Evolutionary conservation across 2,113 vertebrate genomes (phyloP), one percentile per base, ranked within the genome.

Genomic region (Platichthys flesus): DNA sequence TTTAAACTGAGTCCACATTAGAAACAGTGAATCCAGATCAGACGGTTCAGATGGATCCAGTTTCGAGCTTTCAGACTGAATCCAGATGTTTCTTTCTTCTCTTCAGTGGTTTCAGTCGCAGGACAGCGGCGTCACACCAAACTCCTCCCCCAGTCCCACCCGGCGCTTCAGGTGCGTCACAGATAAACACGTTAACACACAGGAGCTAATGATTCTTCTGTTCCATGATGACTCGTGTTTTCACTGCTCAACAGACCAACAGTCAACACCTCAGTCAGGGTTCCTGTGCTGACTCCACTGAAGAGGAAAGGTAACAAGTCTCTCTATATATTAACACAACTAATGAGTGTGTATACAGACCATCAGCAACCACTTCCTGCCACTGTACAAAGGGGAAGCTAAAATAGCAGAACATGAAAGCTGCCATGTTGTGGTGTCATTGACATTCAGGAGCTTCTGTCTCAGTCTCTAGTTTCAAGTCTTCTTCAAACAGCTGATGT

Each of bases 111-210:
- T 92, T 66, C 88, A 81, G 55, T 83, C 90, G 4, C 91, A 92
- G 78, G 94, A 95, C 84, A 92, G 92, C 47, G 93, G 94, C 2
- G 76, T 92, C 64, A 95, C 94, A 0, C 95, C 95, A 6, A 95
- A 95, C 85, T 95, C 94, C 5, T 95, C 95, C 13, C 94, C 94
- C 0, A 94, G 93, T 80, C 94, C 94, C 61, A 93, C 93, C 13
- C 58, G 94, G 67, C 92, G 94, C 63, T 94, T 94, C 88, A 92
- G 93, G 90, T 93, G 80, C 6, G 61, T 23, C 51, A n/a, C 20
- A 20, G 51, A n/a, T 20, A 51, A 51, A 18, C 47, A 51, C 13
- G 3, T 54, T 9, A 21, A 54, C 21, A 49, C 40, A 42, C 9
- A 13, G 12, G 40, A 42, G 12, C 10, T 42, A 3, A 2, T 42